Percentiles rank a stretch among this genome's conserved stretches.
phyloP scores from a whole-genome alignment of 1,140 invertebrate genomes.

The Archivesica marissinica region DNA sequence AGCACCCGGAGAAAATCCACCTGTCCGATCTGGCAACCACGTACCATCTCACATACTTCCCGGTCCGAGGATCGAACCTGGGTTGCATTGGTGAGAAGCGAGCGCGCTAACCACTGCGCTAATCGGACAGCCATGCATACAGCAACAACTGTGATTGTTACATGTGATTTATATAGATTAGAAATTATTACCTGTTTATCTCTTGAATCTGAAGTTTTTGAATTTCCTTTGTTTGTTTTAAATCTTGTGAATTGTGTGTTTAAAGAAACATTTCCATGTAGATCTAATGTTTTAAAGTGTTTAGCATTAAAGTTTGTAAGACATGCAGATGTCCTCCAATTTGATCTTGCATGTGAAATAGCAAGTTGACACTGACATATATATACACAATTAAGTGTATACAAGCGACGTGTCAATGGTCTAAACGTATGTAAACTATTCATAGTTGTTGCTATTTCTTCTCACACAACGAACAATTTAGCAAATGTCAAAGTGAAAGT shows the following conservation, averaged over 20 bases:
- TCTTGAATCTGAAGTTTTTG: neutral
- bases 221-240: conserved; percentile 1
- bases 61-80: too few species aligned
- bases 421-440: neutral
- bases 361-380: neutral
- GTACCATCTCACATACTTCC: too few species aligned
- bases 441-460: too few species aligned
- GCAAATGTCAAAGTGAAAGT: neutral
- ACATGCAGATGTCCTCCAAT: neutral
- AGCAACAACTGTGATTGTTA: too few species aligned
- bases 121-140: too few species aligned
- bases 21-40: too few species aligned
- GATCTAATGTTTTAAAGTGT: too few species aligned
- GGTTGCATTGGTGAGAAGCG: too few species aligned
- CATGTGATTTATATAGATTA: neutral
- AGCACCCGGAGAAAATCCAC: too few species aligned
- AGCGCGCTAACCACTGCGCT: too few species aligned
- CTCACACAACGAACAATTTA: too few species aligned
- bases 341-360: neutral
- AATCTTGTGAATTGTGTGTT: neutral
- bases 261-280: neutral
- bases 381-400: neutral
- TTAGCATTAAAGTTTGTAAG: neutral
- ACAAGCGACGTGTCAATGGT: neutral
- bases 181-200: neutral